Conservation (phyloP, 2,113 vertebrate genomes). For the Cephalopholis sonnerati region DNA sequence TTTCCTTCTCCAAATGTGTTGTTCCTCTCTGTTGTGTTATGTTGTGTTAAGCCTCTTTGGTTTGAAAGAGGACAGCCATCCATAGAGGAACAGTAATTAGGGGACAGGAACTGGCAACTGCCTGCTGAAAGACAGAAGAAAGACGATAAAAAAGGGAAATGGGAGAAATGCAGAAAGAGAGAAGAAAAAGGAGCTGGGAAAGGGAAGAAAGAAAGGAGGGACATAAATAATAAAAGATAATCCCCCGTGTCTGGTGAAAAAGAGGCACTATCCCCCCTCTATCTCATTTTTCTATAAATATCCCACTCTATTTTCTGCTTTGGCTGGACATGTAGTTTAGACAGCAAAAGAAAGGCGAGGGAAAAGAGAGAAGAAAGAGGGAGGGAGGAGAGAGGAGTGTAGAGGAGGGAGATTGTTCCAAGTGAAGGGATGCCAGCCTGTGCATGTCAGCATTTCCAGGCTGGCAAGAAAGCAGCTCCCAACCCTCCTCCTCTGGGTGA, state of each 20-base stretch:
- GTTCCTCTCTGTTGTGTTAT: conserved; percentile 2
- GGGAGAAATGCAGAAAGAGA: conserved; percentile 1
- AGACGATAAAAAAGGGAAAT: conserved; percentile 15
- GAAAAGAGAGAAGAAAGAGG: conserved; percentile 6
- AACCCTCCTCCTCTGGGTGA: conserved; percentile 35
- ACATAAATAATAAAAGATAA: conserved; percentile 63
- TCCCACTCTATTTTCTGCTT: conserved; percentile 53
- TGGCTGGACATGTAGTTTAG: conserved; percentile 41
- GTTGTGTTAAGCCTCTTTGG: conserved; percentile 46
- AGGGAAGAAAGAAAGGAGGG: conserved; percentile 21
- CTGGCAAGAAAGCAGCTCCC: conserved; percentile 49
- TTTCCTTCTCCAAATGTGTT: conserved; percentile 9
- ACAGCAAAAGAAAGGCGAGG: conserved; percentile 26
- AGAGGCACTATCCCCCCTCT: conserved; percentile 26
- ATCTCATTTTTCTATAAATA: conserved; percentile 69
- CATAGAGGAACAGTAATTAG: conserved; percentile 61
- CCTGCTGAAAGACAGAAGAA: conserved; percentile 12
- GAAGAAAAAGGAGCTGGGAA: conserved; percentile 3
- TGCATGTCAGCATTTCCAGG: conserved; percentile 65
- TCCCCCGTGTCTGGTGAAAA: conserved; percentile 47
- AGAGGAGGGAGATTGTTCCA: conserved; percentile 51
- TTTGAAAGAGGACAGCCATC: conserved; percentile 56
- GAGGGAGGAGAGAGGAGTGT: conserved; percentile 13
- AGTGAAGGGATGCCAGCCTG: conserved; percentile 66
- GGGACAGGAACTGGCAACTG: conserved; percentile 54